phyloP scores from a whole-genome alignment of 2,797 vertebrate genomes.

The Melanotaenia boesemani region DNA sequence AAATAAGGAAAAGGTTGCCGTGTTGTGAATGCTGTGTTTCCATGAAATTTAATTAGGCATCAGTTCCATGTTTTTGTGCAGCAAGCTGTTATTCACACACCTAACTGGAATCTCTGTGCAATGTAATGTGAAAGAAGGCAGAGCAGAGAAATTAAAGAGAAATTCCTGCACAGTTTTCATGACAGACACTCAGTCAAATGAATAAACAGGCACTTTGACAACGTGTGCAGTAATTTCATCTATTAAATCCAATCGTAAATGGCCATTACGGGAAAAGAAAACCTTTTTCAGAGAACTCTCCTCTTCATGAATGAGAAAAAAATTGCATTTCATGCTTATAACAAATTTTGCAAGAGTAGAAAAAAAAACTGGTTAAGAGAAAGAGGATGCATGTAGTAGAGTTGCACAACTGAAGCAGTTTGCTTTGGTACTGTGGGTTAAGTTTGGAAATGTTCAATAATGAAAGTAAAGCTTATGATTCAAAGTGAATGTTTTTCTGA shows the following conservation, averaged over 20 bases:
- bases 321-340: neutral
- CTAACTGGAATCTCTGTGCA: conserved; percentile 25
- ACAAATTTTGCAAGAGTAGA: neutral
- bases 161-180: conserved; percentile 56
- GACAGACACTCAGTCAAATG: conserved; percentile 54
- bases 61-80: conserved; percentile 44
- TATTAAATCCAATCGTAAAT: conserved; percentile 33
- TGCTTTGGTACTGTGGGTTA: neutral
- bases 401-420: neutral
- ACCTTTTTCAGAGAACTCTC: neutral
- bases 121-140: conserved; percentile 38
- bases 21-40: conserved; percentile 80
- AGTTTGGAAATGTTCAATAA: neutral
- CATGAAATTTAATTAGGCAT: conserved; percentile 44
- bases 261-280: neutral
- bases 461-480: neutral
- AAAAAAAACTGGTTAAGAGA: neutral
- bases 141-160: conserved; percentile 29
- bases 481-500: neutral
- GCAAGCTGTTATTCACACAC: conserved; percentile 34
- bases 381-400: too few species aligned
- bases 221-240: conserved; percentile 62
- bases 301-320: neutral
- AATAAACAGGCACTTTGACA: conserved; percentile 75
- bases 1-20: conserved; percentile 87